These are phyloP conservation scores for Coregonus sp. DNA, from an alignment of 2,797 vertebrate species.

Conservation along the genomic window DNA sequence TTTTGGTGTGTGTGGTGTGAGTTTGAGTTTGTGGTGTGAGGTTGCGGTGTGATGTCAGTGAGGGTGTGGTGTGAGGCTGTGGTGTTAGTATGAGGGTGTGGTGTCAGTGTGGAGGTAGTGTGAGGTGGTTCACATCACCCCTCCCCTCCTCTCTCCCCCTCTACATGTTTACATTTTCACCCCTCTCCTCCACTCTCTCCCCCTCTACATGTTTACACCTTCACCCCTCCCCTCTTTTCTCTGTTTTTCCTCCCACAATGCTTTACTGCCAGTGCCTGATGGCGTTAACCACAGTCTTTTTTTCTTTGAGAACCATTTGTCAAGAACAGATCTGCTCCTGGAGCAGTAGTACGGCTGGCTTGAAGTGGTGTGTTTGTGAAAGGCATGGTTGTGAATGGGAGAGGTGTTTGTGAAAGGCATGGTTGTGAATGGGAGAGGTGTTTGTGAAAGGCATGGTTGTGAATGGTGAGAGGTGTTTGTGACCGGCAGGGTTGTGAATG, in stretches of 20 bases:
- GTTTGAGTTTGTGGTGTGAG: neutral
- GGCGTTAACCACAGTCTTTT: slow-evolving; percentile 17
- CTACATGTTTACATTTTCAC: slow-evolving; percentile 45
- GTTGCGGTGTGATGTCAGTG: too few relatives aligned
- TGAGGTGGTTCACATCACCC: slow-evolving; percentile 26
- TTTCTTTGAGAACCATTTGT: slow-evolving; percentile 15
- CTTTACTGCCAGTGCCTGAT: slow-evolving; percentile 6
- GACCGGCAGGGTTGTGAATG: too few relatives aligned
- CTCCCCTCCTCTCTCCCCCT: slow-evolving; percentile 35
- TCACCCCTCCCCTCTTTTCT: slow-evolving; percentile 28
- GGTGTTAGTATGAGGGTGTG: too few relatives aligned
- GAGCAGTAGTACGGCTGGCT: neutral
- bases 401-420: neutral
- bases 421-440: slow-evolving; percentile 32
- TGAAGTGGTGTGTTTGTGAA: slow-evolving; percentile 4
- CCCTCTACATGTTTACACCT: slow-evolving; percentile 45
- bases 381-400: slow-evolving; percentile 25
- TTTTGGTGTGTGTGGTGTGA: slow-evolving; percentile 28
- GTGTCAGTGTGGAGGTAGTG: too few relatives aligned
- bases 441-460: too few relatives aligned
- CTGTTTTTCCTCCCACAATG: slow-evolving; percentile 15
- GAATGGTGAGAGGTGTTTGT: too few relatives aligned
- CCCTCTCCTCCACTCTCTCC: slow-evolving; percentile 22
- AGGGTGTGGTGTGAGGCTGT: too few relatives aligned
- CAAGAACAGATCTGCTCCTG: slow-evolving; percentile 13